These are phyloP conservation scores for Netelia virgata DNA, from an alignment of 2,888 invertebrate genomes.

Conservation along the genomic window DNA sequence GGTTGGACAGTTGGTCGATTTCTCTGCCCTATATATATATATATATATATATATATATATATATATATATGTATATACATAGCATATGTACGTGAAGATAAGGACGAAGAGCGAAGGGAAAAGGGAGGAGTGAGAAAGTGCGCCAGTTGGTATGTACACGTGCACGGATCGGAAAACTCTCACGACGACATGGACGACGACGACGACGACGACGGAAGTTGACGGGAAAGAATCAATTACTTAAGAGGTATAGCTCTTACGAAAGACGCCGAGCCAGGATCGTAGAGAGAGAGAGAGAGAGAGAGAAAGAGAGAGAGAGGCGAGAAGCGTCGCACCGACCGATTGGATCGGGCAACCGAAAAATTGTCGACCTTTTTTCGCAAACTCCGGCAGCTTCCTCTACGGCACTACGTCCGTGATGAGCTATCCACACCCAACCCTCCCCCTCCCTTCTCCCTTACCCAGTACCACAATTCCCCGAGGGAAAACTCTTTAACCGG, in stretches of 20 bases:
- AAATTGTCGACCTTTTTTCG: constrained; percentile 66
- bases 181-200: constrained; percentile 16
- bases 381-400: constrained; percentile 5
- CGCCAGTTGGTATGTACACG: constrained; percentile 19
- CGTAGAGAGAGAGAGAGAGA: constrained; percentile 5
- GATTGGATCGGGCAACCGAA: constrained; percentile 69
- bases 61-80: constrained; percentile 10
- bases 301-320: not conserved
- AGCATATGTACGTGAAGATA: constrained; percentile 8
- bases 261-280: not conserved
- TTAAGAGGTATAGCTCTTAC: constrained; percentile 52
- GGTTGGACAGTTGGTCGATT: constrained; percentile 51
- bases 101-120: constrained; percentile 33
- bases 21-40: not conserved
- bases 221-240: constrained; percentile 68
- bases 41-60: constrained; percentile 13
- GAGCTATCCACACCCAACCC: constrained; percentile 33
- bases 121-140: constrained; percentile 30
- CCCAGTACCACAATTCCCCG: constrained; percentile 22
- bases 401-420: constrained; percentile 20
- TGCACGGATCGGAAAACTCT: constrained; percentile 42
- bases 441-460: not conserved
- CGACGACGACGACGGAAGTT: constrained; percentile 51
- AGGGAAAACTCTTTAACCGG: constrained; percentile 58
- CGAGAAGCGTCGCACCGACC: constrained; percentile 40